phyloP scores from a whole-genome alignment of 2,888 invertebrate genomes.

The Argyresthia goedartella region DNA sequence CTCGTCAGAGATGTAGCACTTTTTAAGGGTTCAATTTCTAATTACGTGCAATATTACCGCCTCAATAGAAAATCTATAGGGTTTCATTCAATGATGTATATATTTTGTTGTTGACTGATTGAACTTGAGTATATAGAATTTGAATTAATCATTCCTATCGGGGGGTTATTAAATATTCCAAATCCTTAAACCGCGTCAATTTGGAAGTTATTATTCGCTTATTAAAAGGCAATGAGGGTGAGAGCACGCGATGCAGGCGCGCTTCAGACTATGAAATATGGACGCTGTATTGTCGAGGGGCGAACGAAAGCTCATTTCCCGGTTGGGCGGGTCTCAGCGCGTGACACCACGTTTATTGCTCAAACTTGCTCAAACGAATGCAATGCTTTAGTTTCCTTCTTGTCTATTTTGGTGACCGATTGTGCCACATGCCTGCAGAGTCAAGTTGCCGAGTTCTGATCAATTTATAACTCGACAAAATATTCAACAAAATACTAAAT shows the following conservation, averaged over 20 bases:
- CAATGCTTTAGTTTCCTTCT: slow-evolving; percentile 18
- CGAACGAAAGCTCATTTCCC: slow-evolving; percentile 31
- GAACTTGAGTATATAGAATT: too few relatives aligned
- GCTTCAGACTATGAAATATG: slow-evolving; percentile 31
- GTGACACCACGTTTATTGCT: slow-evolving; percentile 26
- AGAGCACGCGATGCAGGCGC: slow-evolving; percentile 13
- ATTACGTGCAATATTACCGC: too few relatives aligned
- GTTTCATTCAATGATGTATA: too few relatives aligned
- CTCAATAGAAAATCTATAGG: too few relatives aligned
- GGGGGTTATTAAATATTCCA: too few relatives aligned
- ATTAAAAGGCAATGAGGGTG: background rate
- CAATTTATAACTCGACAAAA: background rate
- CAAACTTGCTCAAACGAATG: slow-evolving; percentile 11
- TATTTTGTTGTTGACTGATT: too few relatives aligned
- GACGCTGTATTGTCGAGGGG: slow-evolving; percentile 26
- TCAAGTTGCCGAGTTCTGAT: background rate
- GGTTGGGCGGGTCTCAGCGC: slow-evolving; percentile 17
- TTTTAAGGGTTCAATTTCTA: too few relatives aligned
- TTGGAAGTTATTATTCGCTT: too few relatives aligned
- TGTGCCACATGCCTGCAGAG: background rate
- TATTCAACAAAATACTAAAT: too few relatives aligned
- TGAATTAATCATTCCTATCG: too few relatives aligned
- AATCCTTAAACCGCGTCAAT: too few relatives aligned
- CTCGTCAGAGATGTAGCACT: too few relatives aligned
- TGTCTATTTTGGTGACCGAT: slow-evolving; percentile 19